A percentile compares a stretch with the other conserved stretches of the same genome.
Conservation (phyloP, 2,113 vertebrate species). For the Archocentrus centrarchus region DNA sequence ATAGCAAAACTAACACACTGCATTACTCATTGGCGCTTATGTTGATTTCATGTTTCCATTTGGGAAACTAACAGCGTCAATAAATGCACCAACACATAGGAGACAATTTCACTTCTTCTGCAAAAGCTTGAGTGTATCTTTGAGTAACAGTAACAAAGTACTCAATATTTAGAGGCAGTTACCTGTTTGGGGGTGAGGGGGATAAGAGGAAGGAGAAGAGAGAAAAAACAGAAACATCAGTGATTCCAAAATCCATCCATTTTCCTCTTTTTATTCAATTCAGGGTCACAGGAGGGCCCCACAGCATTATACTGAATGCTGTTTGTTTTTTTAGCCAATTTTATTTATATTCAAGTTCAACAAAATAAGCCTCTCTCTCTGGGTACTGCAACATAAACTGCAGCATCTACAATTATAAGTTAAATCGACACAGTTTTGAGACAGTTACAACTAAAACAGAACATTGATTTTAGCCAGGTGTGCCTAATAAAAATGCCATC, state of each 20-base stretch:
- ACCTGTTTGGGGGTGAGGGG: neutral
- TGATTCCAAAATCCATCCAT: neutral
- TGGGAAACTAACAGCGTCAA: neutral
- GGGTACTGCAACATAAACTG: neutral
- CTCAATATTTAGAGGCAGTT: no score
- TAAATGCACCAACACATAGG: accelerated
- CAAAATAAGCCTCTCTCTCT: neutral
- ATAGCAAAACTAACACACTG: neutral
- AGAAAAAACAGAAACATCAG: neutral
- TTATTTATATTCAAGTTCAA: neutral
- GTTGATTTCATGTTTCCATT: no score
- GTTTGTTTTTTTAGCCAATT: neutral
- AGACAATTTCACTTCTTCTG: accelerated
- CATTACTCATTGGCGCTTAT: neutral
- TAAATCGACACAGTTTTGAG: neutral
- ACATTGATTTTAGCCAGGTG: neutral
- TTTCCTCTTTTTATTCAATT: neutral
- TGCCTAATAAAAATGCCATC: neutral
- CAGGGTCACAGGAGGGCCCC: neutral
- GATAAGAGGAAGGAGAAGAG: neutral
- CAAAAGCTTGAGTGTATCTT: neutral
- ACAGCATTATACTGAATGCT: neutral
- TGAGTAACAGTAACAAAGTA: neutral
- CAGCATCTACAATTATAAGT: neutral
- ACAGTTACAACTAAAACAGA: neutral